Base-by-base conservation (phyloP, 1,140 invertebrate species). In the Thalassaphorura encarpata region DNA sequence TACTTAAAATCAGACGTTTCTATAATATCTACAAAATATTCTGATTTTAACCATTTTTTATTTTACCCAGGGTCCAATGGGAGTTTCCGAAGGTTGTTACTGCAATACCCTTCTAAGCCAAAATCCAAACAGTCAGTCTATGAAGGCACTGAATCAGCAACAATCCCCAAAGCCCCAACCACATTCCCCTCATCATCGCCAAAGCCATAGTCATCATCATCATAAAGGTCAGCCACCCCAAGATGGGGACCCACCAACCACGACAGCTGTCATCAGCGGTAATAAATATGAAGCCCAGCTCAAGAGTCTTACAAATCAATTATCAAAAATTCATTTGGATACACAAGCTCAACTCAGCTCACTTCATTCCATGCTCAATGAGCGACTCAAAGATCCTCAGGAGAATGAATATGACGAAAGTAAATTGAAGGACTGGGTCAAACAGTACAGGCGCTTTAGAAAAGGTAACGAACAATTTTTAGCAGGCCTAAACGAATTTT, bases 1-100 rank as follows among this genome's bases (percentile, higher is more conserved):
- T 79, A 66, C 54, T 33, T 19, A 16, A 49, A 15, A 26, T 40
- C 0, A 39, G n/a, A n/a, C n/a, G n/a, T n/a, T n/a, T n/a, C n/a
- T n/a, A n/a, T n/a, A n/a, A n/a, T n/a, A n/a, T 36, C n/a, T 36
- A 11, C n/a, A n/a, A 11, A 11, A 11, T 36, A n/a, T 36, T n/a
- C 33, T 36, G 33, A 36, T 36, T n/a, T 36, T 18, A 56, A 43
- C 42, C 26, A 21, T 24, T 18, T 36, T 58, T 52, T 16, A 16
- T 21, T 58, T 21, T 26, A n/a, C 3, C 27, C 41, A 62, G 56
- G 61, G 61, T 36, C 61, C 61, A 0, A 56, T 59, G 39, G 61
- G 61, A 19, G 49, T 62, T 16, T 59, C 61, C 8, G 61, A 62
- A 56, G 61, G 61, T 24, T 62, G 61, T 31, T 62, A 56, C 36